phyloP scores from a whole-genome alignment of 2,797 vertebrate genomes.

The Helostoma temminkii region DNA sequence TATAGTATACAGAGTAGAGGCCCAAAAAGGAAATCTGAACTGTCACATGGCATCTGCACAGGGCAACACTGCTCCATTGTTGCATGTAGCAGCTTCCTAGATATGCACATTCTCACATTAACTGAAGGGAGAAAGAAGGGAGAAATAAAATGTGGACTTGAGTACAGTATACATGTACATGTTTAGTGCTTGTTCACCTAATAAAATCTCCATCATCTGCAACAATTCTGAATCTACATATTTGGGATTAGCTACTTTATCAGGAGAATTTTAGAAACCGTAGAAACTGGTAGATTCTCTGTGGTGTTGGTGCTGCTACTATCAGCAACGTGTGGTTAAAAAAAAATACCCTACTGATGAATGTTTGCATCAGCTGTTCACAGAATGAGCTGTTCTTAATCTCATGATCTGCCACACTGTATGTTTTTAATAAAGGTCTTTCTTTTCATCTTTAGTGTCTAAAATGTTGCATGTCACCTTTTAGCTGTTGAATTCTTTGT shows the following conservation, averaged over 20 bases:
- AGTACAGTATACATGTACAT: slow-evolving; percentile 1
- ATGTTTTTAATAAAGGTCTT: neutral
- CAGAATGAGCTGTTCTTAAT: slow-evolving; percentile 28
- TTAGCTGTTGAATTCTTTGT: neutral
- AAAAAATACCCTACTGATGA: slow-evolving; percentile 63
- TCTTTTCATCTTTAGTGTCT: neutral
- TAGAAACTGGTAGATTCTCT: slow-evolving; percentile 9
- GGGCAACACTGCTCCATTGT: slow-evolving; percentile 46
- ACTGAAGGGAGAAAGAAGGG: neutral
- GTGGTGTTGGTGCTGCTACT: slow-evolving; percentile 15
- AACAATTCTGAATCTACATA: neutral
- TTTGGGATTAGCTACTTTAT: slow-evolving; percentile 1
- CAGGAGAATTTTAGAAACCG: neutral
- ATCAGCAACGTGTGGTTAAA: slow-evolving; percentile 42
- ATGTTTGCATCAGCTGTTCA: slow-evolving; percentile 57
- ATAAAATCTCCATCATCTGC: neutral
- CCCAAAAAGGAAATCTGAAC: slow-evolving; percentile 56
- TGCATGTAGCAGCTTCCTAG: slow-evolving; percentile 42
- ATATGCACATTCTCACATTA: slow-evolving; percentile 38
- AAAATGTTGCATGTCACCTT: neutral
- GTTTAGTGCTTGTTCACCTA: neutral
- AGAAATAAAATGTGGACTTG: neutral
- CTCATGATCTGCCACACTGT: neutral
- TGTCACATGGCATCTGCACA: slow-evolving; percentile 69
- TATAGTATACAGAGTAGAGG: slow-evolving; percentile 9